Evolutionary conservation across 2,888 invertebrate genomes (phyloP), one percentile per base, ranked within the genome.

Genomic region (Galerucella pusilla): DNA sequence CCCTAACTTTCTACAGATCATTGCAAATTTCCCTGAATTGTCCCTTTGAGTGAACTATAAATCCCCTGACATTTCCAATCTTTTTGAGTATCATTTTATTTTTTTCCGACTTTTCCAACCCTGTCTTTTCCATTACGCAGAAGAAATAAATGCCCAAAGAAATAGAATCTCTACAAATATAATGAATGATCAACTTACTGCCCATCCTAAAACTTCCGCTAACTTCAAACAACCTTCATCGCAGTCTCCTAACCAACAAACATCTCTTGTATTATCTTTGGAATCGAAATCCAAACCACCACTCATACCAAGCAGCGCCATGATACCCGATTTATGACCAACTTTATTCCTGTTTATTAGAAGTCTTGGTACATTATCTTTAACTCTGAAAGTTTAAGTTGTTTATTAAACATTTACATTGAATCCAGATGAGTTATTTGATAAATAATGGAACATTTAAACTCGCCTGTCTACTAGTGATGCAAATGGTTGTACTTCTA

Each of bases 401-500:
- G 35, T 49, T 57, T 2, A 57, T 57, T 16, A 54, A 64, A 28
- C 14, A 70, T 6, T 66, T 60, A 12, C 28, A 70, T 16, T 59
- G 25, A 65, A 42, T 9, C 7, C 9, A 9, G 35, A 42, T 42
- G 5, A 6, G 5, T 35, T 42, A 35, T 42, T 42, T 9, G 35
- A 42, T 42, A 9, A 42, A 42, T 42, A 42, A n/a, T n/a, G 14
- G 16, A 52, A 57, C 42, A 57, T 66, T 54, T 2, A 28, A 42
- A 73, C 76, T 77, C 87, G 94, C 94, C 92, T 92, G 84, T 95
- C 93, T 78, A 96, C 90, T 6, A 98, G 90, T 1, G 96, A 95
- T 0, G 97, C 97, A 88, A 98, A 98, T 0, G 98, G 98, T 83
- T 97, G 96, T 0, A 99, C 98, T 81, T 94, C 94, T 75, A 98